These are phyloP conservation scores for Lepidurus couesii DNA, from an alignment of 1,140 invertebrate species.

Conservation along the genomic window DNA sequence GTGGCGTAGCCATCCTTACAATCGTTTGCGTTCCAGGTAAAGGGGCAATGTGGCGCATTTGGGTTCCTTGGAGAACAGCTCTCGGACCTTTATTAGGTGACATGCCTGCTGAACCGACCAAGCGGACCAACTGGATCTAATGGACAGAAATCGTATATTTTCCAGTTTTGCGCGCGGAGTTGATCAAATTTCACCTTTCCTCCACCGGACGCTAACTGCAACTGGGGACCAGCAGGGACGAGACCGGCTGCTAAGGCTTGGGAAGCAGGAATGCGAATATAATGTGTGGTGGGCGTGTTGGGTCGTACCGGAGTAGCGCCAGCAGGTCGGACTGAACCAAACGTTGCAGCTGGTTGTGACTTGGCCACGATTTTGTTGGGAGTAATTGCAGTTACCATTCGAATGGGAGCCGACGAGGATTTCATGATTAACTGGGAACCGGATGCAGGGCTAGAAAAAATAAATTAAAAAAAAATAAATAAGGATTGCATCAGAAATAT, in stretches of 20 bases:
- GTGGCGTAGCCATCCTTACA: not conserved
- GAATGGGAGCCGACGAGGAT: conserved; percentile 25
- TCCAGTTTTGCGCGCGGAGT: not conserved
- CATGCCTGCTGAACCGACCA: conserved; percentile 23
- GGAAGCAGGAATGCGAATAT: conserved; percentile 28
- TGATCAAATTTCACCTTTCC: not conserved
- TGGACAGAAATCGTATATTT: not conserved
- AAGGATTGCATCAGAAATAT: not conserved
- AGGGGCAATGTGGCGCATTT: conserved; percentile 3
- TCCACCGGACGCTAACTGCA: not conserved
- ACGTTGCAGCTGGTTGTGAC: conserved; percentile 8
- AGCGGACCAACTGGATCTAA: conserved; percentile 27
- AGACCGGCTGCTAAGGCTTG: conserved; percentile 32
- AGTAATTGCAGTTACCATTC: conserved; percentile 28
- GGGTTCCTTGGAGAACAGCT: not conserved
- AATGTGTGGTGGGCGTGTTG: conserved; percentile 23
- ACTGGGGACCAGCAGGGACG: conserved; percentile 25
- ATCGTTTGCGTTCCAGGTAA: not conserved
- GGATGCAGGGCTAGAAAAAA: not conserved
- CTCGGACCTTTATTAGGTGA: conserved; percentile 1
- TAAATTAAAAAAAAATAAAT: not conserved
- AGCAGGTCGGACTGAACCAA: conserved; percentile 1
- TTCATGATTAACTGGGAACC: conserved; percentile 27
- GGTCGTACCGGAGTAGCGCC: conserved; percentile 21
- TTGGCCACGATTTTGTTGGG: conserved; percentile 10